Conservation (phyloP, 2,113 vertebrate genomes). For the Micromys minutus region DNA sequence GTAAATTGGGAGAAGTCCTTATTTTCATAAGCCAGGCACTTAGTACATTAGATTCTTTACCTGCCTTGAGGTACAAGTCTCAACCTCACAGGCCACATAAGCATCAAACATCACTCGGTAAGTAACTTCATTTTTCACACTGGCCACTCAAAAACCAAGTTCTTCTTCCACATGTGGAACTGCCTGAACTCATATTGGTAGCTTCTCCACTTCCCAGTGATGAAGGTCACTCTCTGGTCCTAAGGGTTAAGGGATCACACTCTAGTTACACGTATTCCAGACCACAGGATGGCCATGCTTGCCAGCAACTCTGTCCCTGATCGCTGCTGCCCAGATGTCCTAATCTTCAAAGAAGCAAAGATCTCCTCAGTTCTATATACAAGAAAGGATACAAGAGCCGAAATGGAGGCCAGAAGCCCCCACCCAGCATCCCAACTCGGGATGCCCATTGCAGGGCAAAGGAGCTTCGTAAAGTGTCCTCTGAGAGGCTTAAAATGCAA, state of each 20-base stretch:
- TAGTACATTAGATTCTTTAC: not conserved
- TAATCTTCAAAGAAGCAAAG: not conserved
- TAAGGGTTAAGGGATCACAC: not conserved
- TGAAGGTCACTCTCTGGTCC: slow-evolving; percentile 37
- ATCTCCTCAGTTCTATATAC: not conserved
- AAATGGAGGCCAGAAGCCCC: too few relatives aligned
- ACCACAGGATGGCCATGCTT: not conserved
- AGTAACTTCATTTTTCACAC: slow-evolving; percentile 41
- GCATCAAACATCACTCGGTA: not conserved
- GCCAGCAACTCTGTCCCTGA: not conserved
- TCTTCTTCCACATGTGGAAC: slow-evolving; percentile 2
- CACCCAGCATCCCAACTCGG: not conserved
- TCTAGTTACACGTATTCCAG: slow-evolving; percentile 50
- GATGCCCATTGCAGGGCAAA: not conserved
- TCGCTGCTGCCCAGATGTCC: not conserved
- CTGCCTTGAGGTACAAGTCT: not conserved
- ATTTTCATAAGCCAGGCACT: slow-evolving; percentile 5
- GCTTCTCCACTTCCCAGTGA: not conserved
- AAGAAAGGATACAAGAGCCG: not conserved
- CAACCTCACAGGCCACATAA: not conserved
- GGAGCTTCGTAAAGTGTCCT: not conserved
- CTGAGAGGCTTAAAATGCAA: not conserved
- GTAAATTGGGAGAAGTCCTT: not conserved
- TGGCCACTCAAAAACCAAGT: not conserved
- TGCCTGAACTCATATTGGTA: not conserved